Percentiles rank a stretch among this genome's conserved stretches.
These are phyloP conservation scores for Megalopta genalis DNA, from an alignment of 1,140 invertebrate genomes.

Conservation along the genomic window DNA sequence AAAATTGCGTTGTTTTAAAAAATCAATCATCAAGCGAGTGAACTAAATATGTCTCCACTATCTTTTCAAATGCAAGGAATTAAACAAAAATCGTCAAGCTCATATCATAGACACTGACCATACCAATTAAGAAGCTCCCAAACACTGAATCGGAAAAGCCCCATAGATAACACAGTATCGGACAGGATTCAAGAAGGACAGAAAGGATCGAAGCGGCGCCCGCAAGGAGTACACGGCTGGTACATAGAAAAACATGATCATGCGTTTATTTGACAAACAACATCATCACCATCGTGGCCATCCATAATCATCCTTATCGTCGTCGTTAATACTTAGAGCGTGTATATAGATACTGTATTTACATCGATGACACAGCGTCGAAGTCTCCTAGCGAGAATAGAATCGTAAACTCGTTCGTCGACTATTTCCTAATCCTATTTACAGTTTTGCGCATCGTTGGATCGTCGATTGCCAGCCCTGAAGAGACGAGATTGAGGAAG, in stretches of 20 bases:
- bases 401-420: background rate
- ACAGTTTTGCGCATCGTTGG: slow-evolving; percentile 41
- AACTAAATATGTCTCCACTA: too few species aligned
- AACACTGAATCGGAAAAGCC: too few species aligned
- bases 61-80: too few species aligned
- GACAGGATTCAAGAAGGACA: too few species aligned
- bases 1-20: too few species aligned
- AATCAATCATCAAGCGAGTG: too few species aligned
- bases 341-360: slow-evolving; percentile 69
- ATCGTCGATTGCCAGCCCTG: background rate
- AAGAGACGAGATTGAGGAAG: background rate
- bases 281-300: slow-evolving; percentile 25
- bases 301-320: slow-evolving; percentile 19
- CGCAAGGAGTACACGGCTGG: background rate
- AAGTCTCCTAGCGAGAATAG: slow-evolving; percentile 1
- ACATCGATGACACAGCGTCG: slow-evolving; percentile 67
- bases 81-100: too few species aligned
- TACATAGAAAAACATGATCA: slow-evolving; percentile 49
- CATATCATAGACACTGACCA: too few species aligned
- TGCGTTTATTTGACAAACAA: slow-evolving; percentile 63
- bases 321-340: slow-evolving; percentile 42
- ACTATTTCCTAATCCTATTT: slow-evolving; percentile 50
- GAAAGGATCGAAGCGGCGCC: too few species aligned
- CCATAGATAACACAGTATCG: too few species aligned
- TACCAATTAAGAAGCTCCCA: too few species aligned